phyloP scores from a whole-genome alignment of 2,113 vertebrate species.

The Eulemur macaco region DNA sequence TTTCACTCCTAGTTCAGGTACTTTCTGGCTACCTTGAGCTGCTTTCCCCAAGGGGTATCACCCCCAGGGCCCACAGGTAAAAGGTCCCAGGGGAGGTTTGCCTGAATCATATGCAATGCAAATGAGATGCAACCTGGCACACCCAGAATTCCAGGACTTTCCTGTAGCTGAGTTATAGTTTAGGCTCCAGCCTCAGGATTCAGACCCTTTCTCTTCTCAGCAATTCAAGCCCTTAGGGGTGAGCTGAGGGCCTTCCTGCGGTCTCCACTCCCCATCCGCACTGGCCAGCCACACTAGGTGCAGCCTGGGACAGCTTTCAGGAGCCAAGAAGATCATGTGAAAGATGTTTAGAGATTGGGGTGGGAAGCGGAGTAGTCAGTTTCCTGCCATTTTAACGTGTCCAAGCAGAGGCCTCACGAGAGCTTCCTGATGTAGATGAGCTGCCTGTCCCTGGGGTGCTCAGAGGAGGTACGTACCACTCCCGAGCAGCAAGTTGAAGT shows the following conservation, averaged over 20 bases:
- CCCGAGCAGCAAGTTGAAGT: not conserved
- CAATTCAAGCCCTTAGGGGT: not conserved
- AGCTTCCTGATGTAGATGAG: not conserved
- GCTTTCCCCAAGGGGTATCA: not conserved
- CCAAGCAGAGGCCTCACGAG: not conserved
- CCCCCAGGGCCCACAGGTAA: not conserved
- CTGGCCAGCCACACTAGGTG: not conserved
- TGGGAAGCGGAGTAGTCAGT: not conserved
- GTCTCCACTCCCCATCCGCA: not conserved
- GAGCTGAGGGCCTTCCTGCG: not conserved
- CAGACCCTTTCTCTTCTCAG: not conserved
- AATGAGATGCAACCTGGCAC: not conserved
- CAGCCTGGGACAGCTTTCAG: not conserved
- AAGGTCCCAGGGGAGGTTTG: not conserved
- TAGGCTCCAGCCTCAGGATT: not conserved
- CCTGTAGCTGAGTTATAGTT: not conserved
- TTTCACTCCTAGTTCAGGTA: not conserved
- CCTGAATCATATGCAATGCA: not conserved
- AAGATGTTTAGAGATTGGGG: not conserved
- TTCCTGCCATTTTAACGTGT: not conserved
- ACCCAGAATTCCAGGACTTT: not conserved
- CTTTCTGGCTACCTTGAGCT: not conserved
- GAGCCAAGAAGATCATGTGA: not conserved
- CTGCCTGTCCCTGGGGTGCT: not conserved
- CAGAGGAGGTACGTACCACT: not conserved